phyloP scores from a whole-genome alignment of 37 sponge, comb jelly and placozoan species.

The Chondrosia reniformis region DNA sequence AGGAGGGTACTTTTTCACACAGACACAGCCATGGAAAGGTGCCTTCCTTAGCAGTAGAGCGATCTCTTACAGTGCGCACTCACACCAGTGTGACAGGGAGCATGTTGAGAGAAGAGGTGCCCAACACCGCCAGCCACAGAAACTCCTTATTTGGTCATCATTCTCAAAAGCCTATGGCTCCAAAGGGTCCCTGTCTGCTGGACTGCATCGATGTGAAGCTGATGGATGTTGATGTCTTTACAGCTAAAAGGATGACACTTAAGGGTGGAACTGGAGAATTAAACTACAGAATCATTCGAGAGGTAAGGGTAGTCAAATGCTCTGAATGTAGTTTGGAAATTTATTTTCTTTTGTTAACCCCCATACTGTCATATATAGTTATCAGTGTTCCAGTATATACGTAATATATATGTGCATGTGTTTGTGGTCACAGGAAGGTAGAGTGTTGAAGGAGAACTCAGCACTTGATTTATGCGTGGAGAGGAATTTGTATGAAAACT shows the following conservation, averaged over 20 bases:
- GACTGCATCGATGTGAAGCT: constrained; percentile 72
- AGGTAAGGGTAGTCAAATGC: constrained; percentile 22
- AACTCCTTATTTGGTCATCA: not conserved
- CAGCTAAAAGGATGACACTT: constrained; percentile 47
- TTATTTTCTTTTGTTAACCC: not conserved
- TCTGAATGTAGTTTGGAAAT: not conserved
- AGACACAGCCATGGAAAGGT: not conserved
- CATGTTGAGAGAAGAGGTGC: not conserved
- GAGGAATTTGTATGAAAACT: constrained; percentile 85
- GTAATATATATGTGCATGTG: too few species aligned
- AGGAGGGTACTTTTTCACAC: constrained; percentile 37
- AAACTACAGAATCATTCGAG: constrained; percentile 36
- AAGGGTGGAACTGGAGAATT: constrained; percentile 6
- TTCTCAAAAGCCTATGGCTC: too few species aligned
- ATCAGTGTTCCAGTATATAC: too few species aligned
- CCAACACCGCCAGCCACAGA: not conserved
- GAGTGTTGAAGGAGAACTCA: constrained; percentile 79
- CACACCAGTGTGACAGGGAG: not conserved
- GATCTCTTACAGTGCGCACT: not conserved
- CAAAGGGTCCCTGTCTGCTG: constrained; percentile 83
- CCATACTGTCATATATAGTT: not conserved
- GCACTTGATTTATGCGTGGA: constrained; percentile 68
- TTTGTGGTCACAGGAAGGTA: constrained; percentile 42
- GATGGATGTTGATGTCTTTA: constrained; percentile 85
- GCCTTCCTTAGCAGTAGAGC: not conserved